Base-by-base conservation (phyloP, 2,113 vertebrate genomes). In the Sarotherodon lohbergeri region DNA sequence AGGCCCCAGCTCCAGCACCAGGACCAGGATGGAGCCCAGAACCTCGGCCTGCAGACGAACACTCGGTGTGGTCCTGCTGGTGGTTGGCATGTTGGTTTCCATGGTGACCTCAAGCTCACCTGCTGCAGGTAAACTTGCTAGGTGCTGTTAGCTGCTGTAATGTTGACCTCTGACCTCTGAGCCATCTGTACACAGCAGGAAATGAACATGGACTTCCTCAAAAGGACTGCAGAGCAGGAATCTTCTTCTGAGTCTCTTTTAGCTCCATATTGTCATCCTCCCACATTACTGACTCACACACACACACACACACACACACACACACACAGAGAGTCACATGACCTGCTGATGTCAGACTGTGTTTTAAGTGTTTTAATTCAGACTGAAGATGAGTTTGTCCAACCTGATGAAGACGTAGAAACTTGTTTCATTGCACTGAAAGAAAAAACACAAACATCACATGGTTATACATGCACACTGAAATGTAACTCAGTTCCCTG, bases 71-170 rank as follows among this genome's bases (percentile, higher is more conserved):
- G 81, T 92, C 57, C 90, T 96, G 73, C 84, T 94, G 88, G 41
- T 86, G 32, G 80, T 82, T 5, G 48, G 76, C 76, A 89, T 54
- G 43, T 73, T 95, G 88, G 90, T 95, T 87, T 94, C 93, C 86
- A 91, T 88, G 88, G 92, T 83, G 48, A 93, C 91, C 17, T 88
- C 93, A 5, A 84, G 86, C 83, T 88, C 94, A 93, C 91, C 94
- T 90, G 88, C 86, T 81, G 84, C 92, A 96, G 96, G 96, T 96
- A 76, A 88, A 13, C 36, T 55, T 73, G 19, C 17, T 29, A 46
- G 12, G 16, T 39, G 24, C 14, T 76, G 14, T 46, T 76, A 76
- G 54, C 13, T 12, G 24, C 17, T 43, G 19, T 41, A 55, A 9
- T 16, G 2, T 9, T 84, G 68, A 48, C 68, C 55, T 87, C 19